phyloP scores from a whole-genome alignment of 2,888 invertebrate genomes.

The Alcis repandata region DNA sequence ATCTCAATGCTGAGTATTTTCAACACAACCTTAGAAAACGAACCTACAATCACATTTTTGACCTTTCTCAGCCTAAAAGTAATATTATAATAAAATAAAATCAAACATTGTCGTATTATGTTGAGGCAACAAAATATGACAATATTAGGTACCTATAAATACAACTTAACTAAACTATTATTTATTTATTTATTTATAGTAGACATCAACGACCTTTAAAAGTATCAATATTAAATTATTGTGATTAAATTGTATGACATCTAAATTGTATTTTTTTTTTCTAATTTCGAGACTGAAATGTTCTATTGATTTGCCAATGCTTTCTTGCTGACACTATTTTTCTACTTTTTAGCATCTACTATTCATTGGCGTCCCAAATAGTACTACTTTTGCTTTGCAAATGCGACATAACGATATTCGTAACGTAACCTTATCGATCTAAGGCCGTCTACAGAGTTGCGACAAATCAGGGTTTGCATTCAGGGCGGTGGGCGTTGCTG shows the following conservation, averaged over 20 bases:
- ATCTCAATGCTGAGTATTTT: slow-evolving; percentile 33
- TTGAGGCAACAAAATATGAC: slow-evolving; percentile 20
- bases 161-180: slow-evolving; percentile 2
- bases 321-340: neutral
- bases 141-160: slow-evolving; percentile 6
- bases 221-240: neutral
- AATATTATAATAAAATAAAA: neutral
- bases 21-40: slow-evolving; percentile 4
- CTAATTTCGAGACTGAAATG: no score
- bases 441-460: slow-evolving; percentile 38
- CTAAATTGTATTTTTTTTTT: neutral
- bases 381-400: slow-evolving; percentile 18
- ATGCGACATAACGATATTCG: slow-evolving; percentile 34
- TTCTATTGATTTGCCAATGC: no score
- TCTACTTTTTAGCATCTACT: neutral
- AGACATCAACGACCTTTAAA: neutral
- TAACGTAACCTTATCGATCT: slow-evolving; percentile 33
- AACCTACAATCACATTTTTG: slow-evolving; percentile 4
- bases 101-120: slow-evolving; percentile 24
- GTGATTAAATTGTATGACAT: no score
- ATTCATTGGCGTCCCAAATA: slow-evolving; percentile 8
- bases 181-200: neutral
- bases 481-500: slow-evolving; percentile 88
- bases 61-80: neutral
- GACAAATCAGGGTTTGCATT: slow-evolving; percentile 72